phyloP scores from a whole-genome alignment of 2,113 vertebrate genomes.

The Micronisus gabar region DNA sequence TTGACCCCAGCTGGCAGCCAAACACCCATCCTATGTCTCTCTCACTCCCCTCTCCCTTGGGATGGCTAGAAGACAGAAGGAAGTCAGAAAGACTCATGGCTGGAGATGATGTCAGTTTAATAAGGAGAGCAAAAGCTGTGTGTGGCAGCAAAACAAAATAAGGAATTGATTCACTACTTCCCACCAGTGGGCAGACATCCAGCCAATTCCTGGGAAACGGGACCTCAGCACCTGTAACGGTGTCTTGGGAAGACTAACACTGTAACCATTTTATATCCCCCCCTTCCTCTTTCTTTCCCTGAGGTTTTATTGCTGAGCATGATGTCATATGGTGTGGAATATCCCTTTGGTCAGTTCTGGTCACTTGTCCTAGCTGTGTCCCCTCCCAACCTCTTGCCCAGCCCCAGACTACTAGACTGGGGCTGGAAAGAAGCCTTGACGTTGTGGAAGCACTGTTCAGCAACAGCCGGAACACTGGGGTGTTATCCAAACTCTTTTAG shows the following conservation, averaged over 20 bases:
- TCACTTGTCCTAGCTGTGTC: neutral
- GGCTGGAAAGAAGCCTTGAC: neutral
- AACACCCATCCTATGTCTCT: neutral
- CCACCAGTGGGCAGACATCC: neutral
- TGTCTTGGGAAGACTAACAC: neutral
- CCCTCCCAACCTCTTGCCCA: neutral
- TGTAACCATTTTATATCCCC: neutral
- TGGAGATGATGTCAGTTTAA: neutral
- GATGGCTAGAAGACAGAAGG: neutral
- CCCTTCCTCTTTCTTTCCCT: neutral
- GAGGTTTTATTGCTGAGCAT: neutral
- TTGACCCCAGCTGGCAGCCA: neutral
- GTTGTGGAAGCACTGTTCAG: neutral
- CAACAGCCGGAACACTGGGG: too few species aligned
- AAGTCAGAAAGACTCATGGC: neutral
- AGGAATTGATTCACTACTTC: neutral
- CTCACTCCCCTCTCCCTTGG: neutral
- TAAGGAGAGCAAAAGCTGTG: neutral
- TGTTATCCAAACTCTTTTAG: neutral
- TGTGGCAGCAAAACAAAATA: neutral
- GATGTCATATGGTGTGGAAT: neutral
- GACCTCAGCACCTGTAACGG: neutral
- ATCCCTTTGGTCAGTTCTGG: neutral
- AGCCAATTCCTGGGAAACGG: neutral
- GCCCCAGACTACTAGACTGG: neutral